A percentile compares a stretch with the other conserved stretches of the same genome.
Evolutionary conservation across 2,888 invertebrate species (phyloP).

Genomic region (Dione vanillae): DNA sequence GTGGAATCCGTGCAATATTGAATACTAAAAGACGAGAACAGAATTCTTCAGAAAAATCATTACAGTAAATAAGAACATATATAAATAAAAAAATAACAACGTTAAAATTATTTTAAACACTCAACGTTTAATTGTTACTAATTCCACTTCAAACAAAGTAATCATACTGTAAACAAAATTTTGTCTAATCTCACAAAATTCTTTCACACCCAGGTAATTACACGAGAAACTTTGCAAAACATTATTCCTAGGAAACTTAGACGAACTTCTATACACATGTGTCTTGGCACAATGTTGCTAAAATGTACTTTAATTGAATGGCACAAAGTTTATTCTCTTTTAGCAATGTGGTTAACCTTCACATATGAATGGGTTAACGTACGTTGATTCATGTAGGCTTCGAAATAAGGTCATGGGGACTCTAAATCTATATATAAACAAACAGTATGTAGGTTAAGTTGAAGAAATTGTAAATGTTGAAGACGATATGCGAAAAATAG

Average conservation of each 20-base stretch:
- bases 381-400: slow-evolving; percentile 52
- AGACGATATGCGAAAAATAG: background rate
- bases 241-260: slow-evolving; percentile 36
- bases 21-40: no score
- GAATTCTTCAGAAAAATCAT: background rate
- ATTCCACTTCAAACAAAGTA: background rate
- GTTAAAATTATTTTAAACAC: background rate
- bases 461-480: slow-evolving; percentile 5
- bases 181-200: slow-evolving; percentile 21
- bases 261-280: slow-evolving; percentile 35
- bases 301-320: slow-evolving; percentile 46
- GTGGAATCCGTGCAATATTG: no score
- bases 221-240: slow-evolving; percentile 32
- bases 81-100: background rate
- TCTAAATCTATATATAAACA: slow-evolving; percentile 30
- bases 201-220: slow-evolving; percentile 21
- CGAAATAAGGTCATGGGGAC: slow-evolving; percentile 49
- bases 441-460: slow-evolving; percentile 14
- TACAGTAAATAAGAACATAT: background rate
- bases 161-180: background rate
- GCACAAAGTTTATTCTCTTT: slow-evolving; percentile 51
- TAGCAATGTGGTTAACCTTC: slow-evolving; percentile 61
- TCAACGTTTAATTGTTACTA: background rate
- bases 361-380: slow-evolving; percentile 68
- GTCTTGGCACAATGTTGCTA: slow-evolving; percentile 7